Evolutionary conservation across 2,113 vertebrate genomes (phyloP).

Genomic region (Tenrec ecaudatus): DNA sequence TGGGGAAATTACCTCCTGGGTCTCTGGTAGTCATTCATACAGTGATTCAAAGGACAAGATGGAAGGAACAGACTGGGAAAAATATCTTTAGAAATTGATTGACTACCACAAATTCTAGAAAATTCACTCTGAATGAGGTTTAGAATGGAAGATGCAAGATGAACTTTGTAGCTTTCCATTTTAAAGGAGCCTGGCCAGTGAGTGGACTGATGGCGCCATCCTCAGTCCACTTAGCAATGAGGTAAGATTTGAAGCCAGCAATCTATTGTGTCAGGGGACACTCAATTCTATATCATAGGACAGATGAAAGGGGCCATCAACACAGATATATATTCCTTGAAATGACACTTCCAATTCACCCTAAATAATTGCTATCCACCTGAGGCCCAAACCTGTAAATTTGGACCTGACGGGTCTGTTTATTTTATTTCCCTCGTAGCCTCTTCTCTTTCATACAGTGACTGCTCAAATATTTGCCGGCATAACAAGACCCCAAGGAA

Average conservation of each 20-base stretch:
- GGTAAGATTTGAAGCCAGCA: conserved; percentile 31
- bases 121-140: conserved; percentile 26
- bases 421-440: background rate
- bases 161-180: conserved; percentile 40
- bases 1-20: background rate
- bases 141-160: conserved; percentile 39
- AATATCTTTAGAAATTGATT: conserved; percentile 1
- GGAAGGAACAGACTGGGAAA: conserved; percentile 14
- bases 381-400: background rate
- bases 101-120: conserved; percentile 19
- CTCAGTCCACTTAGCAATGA: conserved; percentile 1
- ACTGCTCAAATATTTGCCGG: conserved; percentile 1
- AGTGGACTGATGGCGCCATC: background rate
- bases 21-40: background rate
- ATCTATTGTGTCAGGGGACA: no score
- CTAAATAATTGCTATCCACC: background rate
- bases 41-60: background rate
- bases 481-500: conserved; percentile 23
- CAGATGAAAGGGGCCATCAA: conserved; percentile 47
- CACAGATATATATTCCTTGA: conserved; percentile 32
- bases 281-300: background rate
- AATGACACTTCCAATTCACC: conserved; percentile 14
- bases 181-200: conserved; percentile 7
- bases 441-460: background rate
- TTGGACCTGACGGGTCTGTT: background rate